These are phyloP conservation scores for Drosophila obscura DNA, from an alignment of 1,140 invertebrate species.

Conservation along the genomic window DNA sequence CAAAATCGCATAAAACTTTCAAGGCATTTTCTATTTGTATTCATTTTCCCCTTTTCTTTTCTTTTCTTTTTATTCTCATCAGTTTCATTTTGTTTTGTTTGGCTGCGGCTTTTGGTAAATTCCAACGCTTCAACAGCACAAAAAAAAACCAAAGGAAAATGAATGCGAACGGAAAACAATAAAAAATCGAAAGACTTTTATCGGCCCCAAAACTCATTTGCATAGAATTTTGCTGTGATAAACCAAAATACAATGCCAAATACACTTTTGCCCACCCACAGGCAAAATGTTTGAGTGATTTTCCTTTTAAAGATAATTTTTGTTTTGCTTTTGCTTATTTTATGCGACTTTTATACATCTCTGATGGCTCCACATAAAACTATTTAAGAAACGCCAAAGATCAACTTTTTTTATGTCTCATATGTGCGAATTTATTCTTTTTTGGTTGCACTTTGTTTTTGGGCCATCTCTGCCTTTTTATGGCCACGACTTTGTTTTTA, in stretches of 20 bases:
- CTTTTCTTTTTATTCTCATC: conserved; percentile 31
- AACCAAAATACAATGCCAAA: conserved; percentile 25
- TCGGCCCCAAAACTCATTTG: conserved; percentile 51
- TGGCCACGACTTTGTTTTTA: conserved; percentile 63
- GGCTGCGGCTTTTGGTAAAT: conserved; percentile 53
- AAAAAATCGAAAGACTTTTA: conserved; percentile 44
- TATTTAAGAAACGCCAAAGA: conserved; percentile 63
- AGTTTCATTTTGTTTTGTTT: conserved; percentile 53
- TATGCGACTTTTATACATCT: conserved; percentile 51
- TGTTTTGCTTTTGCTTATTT: conserved; percentile 45
- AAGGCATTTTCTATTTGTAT: conserved; percentile 65
- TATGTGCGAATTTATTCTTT: conserved; percentile 21
- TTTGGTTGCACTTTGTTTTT: conserved; percentile 43
- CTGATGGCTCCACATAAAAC: conserved; percentile 59
- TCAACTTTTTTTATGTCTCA: conserved; percentile 27
- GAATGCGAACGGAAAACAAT: conserved; percentile 37
- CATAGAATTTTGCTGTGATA: conserved; percentile 50
- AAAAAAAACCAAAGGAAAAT: conserved; percentile 8
- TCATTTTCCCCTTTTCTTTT: conserved; percentile 25
- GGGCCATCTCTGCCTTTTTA: conserved; percentile 52
- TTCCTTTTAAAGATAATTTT: conserved; percentile 47
- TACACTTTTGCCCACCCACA: not conserved
- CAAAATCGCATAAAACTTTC: conserved; percentile 69
- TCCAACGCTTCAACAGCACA: conserved; percentile 49
- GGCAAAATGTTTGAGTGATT: conserved; percentile 30